Evolutionary conservation across 2,888 invertebrate species (phyloP).

Genomic region (Ichneumoninae sp.): DNA sequence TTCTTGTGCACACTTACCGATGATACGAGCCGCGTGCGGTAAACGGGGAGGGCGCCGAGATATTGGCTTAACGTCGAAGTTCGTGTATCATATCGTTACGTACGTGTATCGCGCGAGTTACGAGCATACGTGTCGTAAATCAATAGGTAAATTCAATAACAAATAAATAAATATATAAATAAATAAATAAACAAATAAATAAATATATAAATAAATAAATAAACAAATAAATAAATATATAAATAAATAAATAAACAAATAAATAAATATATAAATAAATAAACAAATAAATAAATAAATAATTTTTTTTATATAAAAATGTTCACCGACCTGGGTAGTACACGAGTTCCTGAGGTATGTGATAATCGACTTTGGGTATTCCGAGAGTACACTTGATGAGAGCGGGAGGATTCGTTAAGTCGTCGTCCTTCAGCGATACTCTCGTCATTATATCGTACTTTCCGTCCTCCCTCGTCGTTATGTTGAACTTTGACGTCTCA

Average conservation of each 20-base stretch:
- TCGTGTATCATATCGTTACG: neutral
- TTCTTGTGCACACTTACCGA: slow-evolving; percentile 56
- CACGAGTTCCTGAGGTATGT: slow-evolving; percentile 77
- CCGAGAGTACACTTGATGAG: slow-evolving; percentile 79
- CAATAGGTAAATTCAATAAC: neutral
- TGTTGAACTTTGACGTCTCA: slow-evolving; percentile 72
- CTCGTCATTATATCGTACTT: slow-evolving; percentile 78
- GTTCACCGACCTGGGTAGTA: slow-evolving; percentile 80
- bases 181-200: neutral
- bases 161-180: neutral
- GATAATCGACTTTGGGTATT: slow-evolving; percentile 80
- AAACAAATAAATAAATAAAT: no score
- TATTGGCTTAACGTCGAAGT: slow-evolving; percentile 31
- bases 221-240: neutral
- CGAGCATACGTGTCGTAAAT: neutral
- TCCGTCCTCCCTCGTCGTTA: slow-evolving; percentile 76
- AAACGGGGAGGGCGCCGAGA: neutral
- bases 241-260: neutral
- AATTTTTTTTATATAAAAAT: neutral
- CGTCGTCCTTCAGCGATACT: slow-evolving; percentile 78
- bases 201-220: neutral
- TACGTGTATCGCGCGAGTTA: neutral
- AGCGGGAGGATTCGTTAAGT: slow-evolving; percentile 76
- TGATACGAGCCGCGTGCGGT: slow-evolving; percentile 18
- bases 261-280: neutral